phyloP scores from a whole-genome alignment of 2,113 vertebrate genomes.

The Mobula birostris region DNA sequence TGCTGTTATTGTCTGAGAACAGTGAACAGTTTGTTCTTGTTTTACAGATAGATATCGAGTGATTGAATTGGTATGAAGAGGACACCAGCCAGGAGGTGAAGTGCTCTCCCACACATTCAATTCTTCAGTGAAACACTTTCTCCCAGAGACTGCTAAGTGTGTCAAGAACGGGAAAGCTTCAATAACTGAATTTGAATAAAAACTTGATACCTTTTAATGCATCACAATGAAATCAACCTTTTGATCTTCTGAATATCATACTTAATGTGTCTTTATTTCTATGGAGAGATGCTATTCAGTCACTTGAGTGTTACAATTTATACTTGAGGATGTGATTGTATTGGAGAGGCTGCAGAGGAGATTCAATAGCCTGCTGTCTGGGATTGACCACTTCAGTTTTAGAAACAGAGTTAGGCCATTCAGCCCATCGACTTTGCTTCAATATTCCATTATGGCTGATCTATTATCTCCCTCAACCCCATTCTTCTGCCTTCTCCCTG shows the following conservation, averaged over 20 bases:
- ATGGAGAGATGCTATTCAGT: neutral
- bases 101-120: neutral
- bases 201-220: neutral
- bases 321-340: too few species aligned
- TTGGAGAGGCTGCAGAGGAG: too few species aligned
- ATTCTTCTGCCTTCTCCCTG: too few species aligned
- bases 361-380: too few species aligned
- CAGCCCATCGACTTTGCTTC: too few species aligned
- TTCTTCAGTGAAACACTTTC: neutral
- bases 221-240: constrained; percentile 15
- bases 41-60: neutral
- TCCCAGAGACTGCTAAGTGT: neutral
- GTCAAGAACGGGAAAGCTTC: neutral
- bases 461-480: too few species aligned
- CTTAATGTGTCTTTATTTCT: neutral
- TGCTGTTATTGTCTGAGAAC: neutral
- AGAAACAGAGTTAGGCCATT: too few species aligned
- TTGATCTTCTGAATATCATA: constrained; percentile 16
- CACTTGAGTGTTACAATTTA: too few species aligned
- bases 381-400: too few species aligned
- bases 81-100: constrained; percentile 28
- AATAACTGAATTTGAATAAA: neutral
- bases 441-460: too few species aligned
- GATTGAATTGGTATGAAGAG: constrained; percentile 5
- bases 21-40: neutral